A percentile compares a stretch with the other conserved stretches of the same genome.
These are phyloP conservation scores for Yponomeuta evonymella DNA, from an alignment of 2,888 invertebrate genomes.

Conservation along the genomic window DNA sequence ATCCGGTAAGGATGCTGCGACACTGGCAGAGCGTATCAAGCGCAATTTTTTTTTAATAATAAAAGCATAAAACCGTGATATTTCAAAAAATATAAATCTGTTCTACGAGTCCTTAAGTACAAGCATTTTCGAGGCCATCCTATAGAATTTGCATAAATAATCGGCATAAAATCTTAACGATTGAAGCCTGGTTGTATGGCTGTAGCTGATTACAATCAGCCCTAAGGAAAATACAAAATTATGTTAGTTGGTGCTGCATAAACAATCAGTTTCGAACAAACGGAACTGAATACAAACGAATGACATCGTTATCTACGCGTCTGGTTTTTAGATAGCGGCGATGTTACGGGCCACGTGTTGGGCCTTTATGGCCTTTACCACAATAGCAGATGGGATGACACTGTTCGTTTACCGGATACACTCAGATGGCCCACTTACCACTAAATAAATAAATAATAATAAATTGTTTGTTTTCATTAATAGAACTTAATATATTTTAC, in stretches of 20 bases:
- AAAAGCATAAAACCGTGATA: too few species aligned
- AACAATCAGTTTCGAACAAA: background rate
- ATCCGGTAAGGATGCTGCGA: too few species aligned
- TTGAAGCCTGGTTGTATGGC: too few species aligned
- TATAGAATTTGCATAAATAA: too few species aligned
- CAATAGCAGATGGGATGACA: background rate
- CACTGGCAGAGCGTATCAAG: too few species aligned
- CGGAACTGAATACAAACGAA: background rate
- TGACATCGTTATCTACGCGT: background rate
- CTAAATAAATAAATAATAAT: background rate
- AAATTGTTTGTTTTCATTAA: too few species aligned
- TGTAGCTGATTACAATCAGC: too few species aligned
- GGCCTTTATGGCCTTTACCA: background rate
- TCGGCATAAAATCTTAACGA: too few species aligned
- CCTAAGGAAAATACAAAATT: background rate
- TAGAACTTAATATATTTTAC: background rate
- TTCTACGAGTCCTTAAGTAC: too few species aligned
- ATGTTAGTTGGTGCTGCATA: background rate
- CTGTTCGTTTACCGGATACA: background rate
- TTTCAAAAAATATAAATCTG: too few species aligned
- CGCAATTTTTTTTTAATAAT: too few species aligned
- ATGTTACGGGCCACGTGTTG: background rate
- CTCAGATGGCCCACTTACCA: background rate
- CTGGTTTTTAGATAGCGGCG: constrained; percentile 6
- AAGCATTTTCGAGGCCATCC: too few species aligned